Percentiles rank a stretch among this genome's conserved stretches.
Evolutionary conservation across 2,888 invertebrate species (phyloP).

Genomic region (Dryadula phaetusa): DNA sequence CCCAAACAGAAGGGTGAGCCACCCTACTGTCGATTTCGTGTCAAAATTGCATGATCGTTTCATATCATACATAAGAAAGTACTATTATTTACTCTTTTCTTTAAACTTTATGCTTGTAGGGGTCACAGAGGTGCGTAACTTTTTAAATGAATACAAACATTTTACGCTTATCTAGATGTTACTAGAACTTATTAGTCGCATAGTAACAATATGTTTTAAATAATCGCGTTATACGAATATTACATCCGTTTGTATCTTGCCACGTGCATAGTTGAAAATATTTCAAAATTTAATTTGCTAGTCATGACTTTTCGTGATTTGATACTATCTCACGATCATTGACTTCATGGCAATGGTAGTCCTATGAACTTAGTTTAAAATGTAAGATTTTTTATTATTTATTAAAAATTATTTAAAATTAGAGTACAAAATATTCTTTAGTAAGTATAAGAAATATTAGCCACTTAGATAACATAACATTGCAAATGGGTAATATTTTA

Average conservation of each 20-base stretch:
- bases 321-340: slow-evolving; percentile 35
- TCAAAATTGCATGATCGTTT: slow-evolving; percentile 73
- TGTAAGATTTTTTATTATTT: not conserved
- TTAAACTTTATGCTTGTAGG: not conserved
- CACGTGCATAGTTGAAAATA: slow-evolving; percentile 15
- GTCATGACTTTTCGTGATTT: slow-evolving; percentile 45
- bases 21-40: slow-evolving; percentile 76
- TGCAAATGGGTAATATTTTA: too few relatives aligned
- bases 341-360: slow-evolving; percentile 31
- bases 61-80: slow-evolving; percentile 73
- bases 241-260: not conserved
- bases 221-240: not conserved
- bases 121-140: not conserved
- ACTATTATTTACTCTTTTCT: slow-evolving; percentile 51
- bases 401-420: too few relatives aligned
- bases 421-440: too few relatives aligned
- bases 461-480: too few relatives aligned
- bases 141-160: not conserved
- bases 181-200: not conserved
- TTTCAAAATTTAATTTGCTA: slow-evolving; percentile 38
- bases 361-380: slow-evolving; percentile 21
- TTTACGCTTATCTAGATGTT: not conserved
- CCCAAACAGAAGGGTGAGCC: slow-evolving; percentile 76
- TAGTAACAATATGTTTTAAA: not conserved
- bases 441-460: too few relatives aligned